A percentile compares a stretch with the other conserved stretches of the same genome.
Conservation (phyloP, 2,797 vertebrate genomes). For the Falco novaeseelandiae region DNA sequence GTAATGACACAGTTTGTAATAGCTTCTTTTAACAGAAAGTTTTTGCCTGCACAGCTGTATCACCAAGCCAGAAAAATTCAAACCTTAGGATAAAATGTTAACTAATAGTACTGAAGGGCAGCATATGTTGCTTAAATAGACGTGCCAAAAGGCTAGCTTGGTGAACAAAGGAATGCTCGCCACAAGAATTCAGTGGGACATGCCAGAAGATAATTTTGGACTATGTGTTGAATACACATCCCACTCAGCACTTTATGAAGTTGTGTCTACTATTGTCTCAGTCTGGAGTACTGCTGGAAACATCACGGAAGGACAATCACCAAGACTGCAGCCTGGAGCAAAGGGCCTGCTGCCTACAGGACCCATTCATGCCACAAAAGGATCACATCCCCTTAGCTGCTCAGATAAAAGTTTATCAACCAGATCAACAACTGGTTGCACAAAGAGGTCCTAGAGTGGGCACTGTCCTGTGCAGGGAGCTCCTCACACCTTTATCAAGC, state of each 20-base stretch:
- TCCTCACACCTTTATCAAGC: neutral
- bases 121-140: neutral
- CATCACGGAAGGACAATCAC: neutral
- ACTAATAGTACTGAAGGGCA: neutral
- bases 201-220: neutral
- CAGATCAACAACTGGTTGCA: neutral
- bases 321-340: neutral
- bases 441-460: neutral
- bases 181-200: neutral
- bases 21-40: neutral
- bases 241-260: neutral
- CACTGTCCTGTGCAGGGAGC: neutral
- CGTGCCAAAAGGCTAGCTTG: neutral
- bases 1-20: neutral
- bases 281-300: neutral
- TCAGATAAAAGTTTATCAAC: neutral
- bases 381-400: neutral
- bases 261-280: neutral
- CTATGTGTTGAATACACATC: neutral
- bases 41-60: neutral
- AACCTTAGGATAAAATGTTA: neutral
- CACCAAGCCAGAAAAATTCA: neutral
- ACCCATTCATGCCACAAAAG: neutral
- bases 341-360: neutral
- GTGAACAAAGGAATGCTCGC: neutral